phyloP scores from a whole-genome alignment of 2,797 vertebrate species.

The Gastrophryne carolinensis region DNA sequence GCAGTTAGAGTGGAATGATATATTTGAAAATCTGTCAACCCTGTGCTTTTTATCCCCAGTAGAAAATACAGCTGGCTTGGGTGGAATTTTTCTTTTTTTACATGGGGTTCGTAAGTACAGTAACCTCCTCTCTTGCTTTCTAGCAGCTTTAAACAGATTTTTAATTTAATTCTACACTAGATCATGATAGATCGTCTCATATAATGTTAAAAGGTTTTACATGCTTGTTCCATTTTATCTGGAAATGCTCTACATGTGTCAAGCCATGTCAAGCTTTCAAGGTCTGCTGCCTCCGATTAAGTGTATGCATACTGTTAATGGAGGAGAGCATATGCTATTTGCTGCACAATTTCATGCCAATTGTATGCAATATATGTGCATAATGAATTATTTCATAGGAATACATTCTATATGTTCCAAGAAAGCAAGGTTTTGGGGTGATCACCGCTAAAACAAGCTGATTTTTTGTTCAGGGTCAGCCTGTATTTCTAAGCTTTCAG shows the following conservation, averaged over 20 bases:
- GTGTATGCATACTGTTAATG: conserved; percentile 15
- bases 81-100: too few species aligned
- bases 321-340: conserved; percentile 35
- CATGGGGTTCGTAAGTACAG: too few species aligned
- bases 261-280: conserved; percentile 34
- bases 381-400: conserved; percentile 58
- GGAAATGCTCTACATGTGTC: conserved; percentile 18
- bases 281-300: conserved; percentile 41
- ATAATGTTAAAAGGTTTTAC: conserved; percentile 5
- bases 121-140: too few species aligned
- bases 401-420: conserved; percentile 53
- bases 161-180: too few species aligned
- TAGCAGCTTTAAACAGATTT: too few species aligned
- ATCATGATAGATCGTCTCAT: too few species aligned
- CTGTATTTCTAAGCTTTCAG: conserved; percentile 55
- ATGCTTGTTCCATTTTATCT: conserved; percentile 6
- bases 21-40: too few species aligned
- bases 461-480: conserved; percentile 52
- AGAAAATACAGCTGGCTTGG: too few species aligned
- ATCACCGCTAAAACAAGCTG: conserved; percentile 50
- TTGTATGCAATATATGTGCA: conserved; percentile 54
- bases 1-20: too few species aligned
- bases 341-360: conserved; percentile 33
- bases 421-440: conserved; percentile 53
- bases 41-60: too few species aligned